These are phyloP conservation scores for Drosophila watanabei DNA, from an alignment of 1,140 invertebrate genomes.

Conservation along the genomic window DNA sequence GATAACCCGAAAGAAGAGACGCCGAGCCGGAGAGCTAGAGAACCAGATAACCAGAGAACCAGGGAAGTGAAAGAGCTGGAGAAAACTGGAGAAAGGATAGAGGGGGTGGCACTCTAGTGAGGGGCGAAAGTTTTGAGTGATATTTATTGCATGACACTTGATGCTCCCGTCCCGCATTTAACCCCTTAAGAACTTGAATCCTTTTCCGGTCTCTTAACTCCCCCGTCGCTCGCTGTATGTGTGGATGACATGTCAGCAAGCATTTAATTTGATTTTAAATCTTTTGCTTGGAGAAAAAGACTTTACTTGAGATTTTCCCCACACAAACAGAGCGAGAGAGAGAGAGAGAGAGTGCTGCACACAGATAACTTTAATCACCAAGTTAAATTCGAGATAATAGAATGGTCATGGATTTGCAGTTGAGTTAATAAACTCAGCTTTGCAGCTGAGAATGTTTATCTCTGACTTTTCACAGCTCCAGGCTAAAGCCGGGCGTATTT, in stretches of 20 bases:
- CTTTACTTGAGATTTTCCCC: slow-evolving; percentile 30
- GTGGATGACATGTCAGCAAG: slow-evolving; percentile 70
- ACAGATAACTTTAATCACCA: slow-evolving; percentile 47
- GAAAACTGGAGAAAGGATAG: background rate
- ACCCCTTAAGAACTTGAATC: slow-evolving; percentile 39
- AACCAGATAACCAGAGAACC: background rate
- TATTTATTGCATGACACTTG: slow-evolving; percentile 79
- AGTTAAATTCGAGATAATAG: slow-evolving; percentile 49
- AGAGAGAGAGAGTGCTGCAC: background rate
- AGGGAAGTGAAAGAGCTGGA: slow-evolving; percentile 1
- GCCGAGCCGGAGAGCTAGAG: background rate
- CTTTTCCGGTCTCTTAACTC: slow-evolving; percentile 37
- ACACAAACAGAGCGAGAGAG: background rate
- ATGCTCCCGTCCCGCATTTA: slow-evolving; percentile 29
- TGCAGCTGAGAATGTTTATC: slow-evolving; percentile 22
- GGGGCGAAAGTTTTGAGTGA: slow-evolving; percentile 74
- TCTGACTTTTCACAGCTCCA: slow-evolving; percentile 8
- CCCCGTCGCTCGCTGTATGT: slow-evolving; percentile 8
- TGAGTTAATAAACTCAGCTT: slow-evolving; percentile 44
- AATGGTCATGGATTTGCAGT: slow-evolving; percentile 46
- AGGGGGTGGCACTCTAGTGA: background rate
- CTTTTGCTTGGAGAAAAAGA: slow-evolving; percentile 40
- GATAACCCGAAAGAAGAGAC: slow-evolving; percentile 38
- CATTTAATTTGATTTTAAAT: slow-evolving; percentile 81
- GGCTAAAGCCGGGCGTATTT: background rate